These are phyloP conservation scores for Nephrotoma appendiculata DNA, from an alignment of 2,888 invertebrate species.

Conservation along the genomic window DNA sequence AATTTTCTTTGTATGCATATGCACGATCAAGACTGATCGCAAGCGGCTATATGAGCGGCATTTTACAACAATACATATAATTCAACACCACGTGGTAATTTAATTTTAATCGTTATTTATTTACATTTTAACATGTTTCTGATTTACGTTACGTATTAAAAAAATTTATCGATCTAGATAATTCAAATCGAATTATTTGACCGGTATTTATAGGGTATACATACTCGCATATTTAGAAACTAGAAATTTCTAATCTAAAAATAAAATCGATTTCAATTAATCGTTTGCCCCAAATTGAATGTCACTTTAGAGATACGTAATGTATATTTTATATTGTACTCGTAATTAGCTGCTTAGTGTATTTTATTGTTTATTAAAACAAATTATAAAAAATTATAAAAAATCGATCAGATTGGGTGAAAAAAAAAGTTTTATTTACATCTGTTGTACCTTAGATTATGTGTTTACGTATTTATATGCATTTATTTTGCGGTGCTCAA, in stretches of 20 bases:
- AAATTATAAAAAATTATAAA: not conserved
- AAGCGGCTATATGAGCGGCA: not conserved
- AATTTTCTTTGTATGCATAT: not conserved
- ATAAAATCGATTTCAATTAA: not conserved
- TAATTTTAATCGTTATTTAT: not conserved
- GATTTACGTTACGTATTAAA: not conserved
- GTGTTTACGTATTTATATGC: not conserved
- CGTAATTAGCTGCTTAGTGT: too few species aligned
- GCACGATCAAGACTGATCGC: not conserved
- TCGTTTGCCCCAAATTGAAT: not conserved
- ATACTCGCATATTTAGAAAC: not conserved
- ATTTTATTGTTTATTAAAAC: not conserved
- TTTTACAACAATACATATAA: not conserved
- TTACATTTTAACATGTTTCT: not conserved
- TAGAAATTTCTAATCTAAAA: not conserved
- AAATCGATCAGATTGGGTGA: not conserved
- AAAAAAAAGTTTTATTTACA: not conserved
- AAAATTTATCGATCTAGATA: not conserved
- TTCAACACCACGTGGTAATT: not conserved
- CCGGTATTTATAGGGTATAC: not conserved
- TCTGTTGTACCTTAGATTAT: not conserved
- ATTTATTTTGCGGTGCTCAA: not conserved
- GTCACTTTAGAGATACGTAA: not conserved
- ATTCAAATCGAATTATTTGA: not conserved
- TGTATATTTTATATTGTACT: not conserved